A percentile compares a stretch with the other conserved stretches of the same genome.
phyloP scores from a whole-genome alignment of 2,113 vertebrate genomes.

The Globicephala melas region DNA sequence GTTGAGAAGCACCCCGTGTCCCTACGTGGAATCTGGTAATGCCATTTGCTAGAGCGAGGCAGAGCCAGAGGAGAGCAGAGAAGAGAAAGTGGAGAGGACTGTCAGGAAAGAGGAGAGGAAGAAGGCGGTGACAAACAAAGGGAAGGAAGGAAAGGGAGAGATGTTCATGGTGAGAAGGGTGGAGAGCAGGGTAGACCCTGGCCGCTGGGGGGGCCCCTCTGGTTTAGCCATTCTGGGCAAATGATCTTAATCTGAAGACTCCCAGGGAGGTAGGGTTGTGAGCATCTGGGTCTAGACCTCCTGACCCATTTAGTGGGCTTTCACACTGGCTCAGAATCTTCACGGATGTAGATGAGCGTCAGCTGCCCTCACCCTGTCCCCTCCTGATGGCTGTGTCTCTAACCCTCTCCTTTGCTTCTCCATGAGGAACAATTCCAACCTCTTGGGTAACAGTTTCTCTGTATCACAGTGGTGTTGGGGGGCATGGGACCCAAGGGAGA shows the following conservation, averaged over 20 bases:
- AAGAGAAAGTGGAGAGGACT: background rate
- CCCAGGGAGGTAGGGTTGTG: no score
- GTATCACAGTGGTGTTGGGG: background rate
- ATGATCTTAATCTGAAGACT: background rate
- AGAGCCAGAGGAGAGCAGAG: background rate
- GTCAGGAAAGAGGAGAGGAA: background rate
- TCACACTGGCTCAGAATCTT: background rate
- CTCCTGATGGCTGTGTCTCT: background rate
- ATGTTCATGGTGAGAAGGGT: background rate
- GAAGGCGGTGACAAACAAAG: background rate
- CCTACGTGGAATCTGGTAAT: background rate
- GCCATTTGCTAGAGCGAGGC: background rate
- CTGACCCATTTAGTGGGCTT: background rate
- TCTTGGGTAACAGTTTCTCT: background rate
- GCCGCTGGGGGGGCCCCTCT: background rate
- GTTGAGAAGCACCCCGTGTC: background rate
- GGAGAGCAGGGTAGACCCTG: background rate
- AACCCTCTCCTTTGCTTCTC: background rate
- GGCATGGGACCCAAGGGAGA: background rate
- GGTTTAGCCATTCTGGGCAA: background rate
- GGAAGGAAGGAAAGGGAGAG: background rate
- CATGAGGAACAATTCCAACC: rapidly evolving
- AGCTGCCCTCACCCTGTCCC: background rate
- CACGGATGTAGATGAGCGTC: background rate
- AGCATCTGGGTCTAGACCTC: background rate